Percentiles rank a stretch among this genome's conserved stretches.
phyloP scores from a whole-genome alignment of 2,113 vertebrate species.

The Antechinus flavipes region DNA sequence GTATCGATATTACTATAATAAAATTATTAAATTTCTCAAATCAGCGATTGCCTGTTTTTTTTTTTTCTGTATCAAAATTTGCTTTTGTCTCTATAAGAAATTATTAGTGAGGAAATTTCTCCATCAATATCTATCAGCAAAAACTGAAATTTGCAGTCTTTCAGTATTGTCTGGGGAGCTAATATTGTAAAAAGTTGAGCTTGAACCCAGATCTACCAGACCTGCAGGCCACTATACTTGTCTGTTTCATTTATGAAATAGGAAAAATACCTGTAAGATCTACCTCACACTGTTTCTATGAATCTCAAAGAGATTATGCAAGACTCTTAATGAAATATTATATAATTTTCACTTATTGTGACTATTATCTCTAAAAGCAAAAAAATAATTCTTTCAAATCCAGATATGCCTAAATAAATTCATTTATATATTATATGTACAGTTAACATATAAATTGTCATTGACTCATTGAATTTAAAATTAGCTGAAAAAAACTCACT shows the following conservation, averaged over 20 bases:
- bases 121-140: not conserved
- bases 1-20: not conserved
- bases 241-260: not conserved
- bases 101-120: not conserved
- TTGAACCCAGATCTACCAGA: not conserved
- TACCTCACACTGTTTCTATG: not conserved
- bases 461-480: constrained; percentile 7
- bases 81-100: not conserved
- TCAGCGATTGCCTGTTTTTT: not conserved
- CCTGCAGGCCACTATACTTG: not conserved
- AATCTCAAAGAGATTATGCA: not conserved
- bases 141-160: not conserved
- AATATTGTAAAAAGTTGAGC: not conserved
- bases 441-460: not conserved
- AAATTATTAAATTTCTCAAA: not conserved
- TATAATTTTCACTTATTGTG: constrained; percentile 12
- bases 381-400: constrained; percentile 22
- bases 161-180: not conserved
- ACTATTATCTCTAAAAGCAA: constrained; percentile 20
- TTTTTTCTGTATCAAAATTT: not conserved
- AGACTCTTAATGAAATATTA: not conserved
- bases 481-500: constrained; percentile 5
- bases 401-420: not conserved
- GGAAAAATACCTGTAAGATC: not conserved
- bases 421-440: not conserved